A percentile compares a stretch with the other conserved stretches of the same genome.
These are phyloP conservation scores for Metalampra italica DNA, from an alignment of 2,888 invertebrate species.

Conservation along the genomic window DNA sequence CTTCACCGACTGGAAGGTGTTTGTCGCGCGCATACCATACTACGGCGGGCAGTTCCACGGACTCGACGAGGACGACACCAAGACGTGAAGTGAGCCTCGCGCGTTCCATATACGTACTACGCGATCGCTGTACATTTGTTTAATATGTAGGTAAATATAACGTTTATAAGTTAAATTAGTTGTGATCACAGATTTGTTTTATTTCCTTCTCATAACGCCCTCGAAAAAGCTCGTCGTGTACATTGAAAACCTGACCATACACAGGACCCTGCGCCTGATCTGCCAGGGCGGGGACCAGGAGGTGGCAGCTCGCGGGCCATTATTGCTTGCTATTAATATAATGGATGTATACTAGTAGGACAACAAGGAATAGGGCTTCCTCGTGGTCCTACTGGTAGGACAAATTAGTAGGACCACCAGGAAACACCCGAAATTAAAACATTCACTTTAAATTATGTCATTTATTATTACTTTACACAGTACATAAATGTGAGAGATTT, in stretches of 20 bases:
- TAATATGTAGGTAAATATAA: background rate
- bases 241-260: too few species aligned
- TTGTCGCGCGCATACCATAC: slow-evolving; percentile 85
- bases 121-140: background rate
- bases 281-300: too few species aligned
- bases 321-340: too few species aligned
- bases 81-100: background rate
- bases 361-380: too few species aligned
- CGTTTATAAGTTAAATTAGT: slow-evolving; percentile 3
- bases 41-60: slow-evolving; percentile 85
- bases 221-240: too few species aligned
- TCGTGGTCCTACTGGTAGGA: too few species aligned
- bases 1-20: slow-evolving; percentile 88
- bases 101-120: background rate
- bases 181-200: background rate
- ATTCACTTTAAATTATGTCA: background rate
- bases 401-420: too few species aligned
- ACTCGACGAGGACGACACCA: slow-evolving; percentile 33
- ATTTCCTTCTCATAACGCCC: background rate
- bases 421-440: too few species aligned
- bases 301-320: too few species aligned
- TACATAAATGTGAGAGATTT: slow-evolving; percentile 37
- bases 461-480: background rate
- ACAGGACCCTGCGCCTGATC: too few species aligned
- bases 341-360: too few species aligned